Evolutionary conservation across 2,797 vertebrate species (phyloP).

Genomic region (Eleutherodactylus coqui): DNA sequence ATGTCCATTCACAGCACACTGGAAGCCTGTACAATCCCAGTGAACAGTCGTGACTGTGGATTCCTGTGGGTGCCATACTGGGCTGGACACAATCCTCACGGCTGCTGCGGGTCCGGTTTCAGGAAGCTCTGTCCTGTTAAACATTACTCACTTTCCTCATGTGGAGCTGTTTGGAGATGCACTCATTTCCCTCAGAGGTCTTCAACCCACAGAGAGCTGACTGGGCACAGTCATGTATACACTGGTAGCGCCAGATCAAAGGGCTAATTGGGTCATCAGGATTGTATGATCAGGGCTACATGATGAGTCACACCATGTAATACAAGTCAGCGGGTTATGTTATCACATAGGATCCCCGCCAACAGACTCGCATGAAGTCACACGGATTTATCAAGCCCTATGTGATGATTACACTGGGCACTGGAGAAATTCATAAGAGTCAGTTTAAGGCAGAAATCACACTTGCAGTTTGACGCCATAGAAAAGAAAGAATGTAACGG

Average conservation of each 20-base stretch:
- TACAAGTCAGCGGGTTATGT: neutral
- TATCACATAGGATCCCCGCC: neutral
- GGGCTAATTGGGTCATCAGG: neutral
- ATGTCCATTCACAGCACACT: neutral
- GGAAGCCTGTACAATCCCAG: neutral
- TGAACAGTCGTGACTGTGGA: constrained; percentile 2
- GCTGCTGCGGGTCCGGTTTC: constrained; percentile 56
- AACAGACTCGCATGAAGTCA: neutral
- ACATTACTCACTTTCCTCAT: constrained; percentile 62
- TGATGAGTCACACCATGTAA: neutral
- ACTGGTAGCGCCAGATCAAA: neutral
- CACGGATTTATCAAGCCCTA: too few species aligned
- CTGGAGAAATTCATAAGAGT: too few species aligned
- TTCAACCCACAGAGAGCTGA: neutral
- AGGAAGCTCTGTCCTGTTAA: constrained; percentile 61
- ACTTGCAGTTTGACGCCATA: too few species aligned
- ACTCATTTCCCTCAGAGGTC: constrained; percentile 34
- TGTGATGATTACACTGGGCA: too few species aligned
- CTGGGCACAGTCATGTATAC: constrained; percentile 22
- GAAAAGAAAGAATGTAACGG: too few species aligned
- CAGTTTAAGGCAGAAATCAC: too few species aligned
- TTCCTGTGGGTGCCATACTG: constrained; percentile 38
- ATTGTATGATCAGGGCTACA: neutral
- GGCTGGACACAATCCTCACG: constrained; percentile 34
- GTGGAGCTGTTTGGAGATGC: constrained; percentile 42